phyloP scores from a whole-genome alignment of 2,797 vertebrate species.

The Perodicticus potto region DNA sequence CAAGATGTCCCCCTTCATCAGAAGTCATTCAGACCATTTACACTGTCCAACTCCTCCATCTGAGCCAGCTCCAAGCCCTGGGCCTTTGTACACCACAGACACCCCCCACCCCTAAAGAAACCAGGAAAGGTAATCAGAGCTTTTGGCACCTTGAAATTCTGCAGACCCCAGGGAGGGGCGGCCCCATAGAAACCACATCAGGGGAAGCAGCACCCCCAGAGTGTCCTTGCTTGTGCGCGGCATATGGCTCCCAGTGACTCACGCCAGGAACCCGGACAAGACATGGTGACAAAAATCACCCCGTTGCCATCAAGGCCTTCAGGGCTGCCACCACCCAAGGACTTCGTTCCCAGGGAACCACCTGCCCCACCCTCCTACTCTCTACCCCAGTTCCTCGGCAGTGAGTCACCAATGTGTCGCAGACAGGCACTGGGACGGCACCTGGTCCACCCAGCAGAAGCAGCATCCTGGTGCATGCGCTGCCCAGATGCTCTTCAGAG shows the following conservation, averaged over 20 bases:
- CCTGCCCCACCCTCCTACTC: slow-evolving; percentile 33
- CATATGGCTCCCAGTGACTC: slow-evolving; percentile 40
- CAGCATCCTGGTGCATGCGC: rapidly evolving
- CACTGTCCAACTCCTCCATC: background rate
- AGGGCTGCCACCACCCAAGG: slow-evolving; percentile 55
- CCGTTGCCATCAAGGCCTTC: background rate
- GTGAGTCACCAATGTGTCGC: slow-evolving; percentile 57
- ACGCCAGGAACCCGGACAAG: background rate
- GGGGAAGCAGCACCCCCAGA: background rate
- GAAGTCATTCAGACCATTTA: background rate
- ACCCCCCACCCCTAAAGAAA: background rate
- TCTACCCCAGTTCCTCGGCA: slow-evolving; percentile 49
- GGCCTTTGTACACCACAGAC: background rate
- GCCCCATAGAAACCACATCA: background rate
- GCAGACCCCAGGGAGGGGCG: background rate
- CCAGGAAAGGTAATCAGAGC: background rate
- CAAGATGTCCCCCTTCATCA: rapidly evolving
- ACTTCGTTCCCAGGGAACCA: slow-evolving; percentile 38
- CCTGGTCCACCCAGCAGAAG: background rate
- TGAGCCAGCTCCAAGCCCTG: background rate
- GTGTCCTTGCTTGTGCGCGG: background rate
- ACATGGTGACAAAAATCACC: background rate
- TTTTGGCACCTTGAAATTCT: background rate
- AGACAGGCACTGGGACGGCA: background rate
- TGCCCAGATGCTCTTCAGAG: background rate